phyloP scores from a whole-genome alignment of 1,140 invertebrate species.

The Bombus consobrinus region DNA sequence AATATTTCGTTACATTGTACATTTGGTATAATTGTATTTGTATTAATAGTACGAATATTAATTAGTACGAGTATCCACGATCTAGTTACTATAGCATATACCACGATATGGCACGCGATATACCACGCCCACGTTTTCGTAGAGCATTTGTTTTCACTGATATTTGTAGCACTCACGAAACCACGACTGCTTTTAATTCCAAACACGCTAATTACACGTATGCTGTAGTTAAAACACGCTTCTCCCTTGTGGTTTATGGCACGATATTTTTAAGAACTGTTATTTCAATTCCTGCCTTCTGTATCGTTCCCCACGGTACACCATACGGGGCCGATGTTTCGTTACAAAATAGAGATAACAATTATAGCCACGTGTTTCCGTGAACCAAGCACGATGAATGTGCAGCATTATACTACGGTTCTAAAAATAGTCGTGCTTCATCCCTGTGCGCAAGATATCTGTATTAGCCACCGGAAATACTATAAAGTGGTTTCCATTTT shows the following conservation, averaged over 20 bases:
- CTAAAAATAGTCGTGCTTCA: constrained; percentile 69
- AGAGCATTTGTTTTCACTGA: too few species aligned
- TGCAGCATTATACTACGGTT: constrained; percentile 53
- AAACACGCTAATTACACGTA: neutral
- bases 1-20: too few species aligned
- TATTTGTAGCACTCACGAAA: too few species aligned
- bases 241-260: neutral
- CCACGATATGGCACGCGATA: too few species aligned
- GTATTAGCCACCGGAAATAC: constrained; percentile 66
- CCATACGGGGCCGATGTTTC: constrained; percentile 8
- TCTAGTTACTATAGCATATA: too few species aligned
- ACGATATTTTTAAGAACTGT: constrained; percentile 1
- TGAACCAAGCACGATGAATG: constrained; percentile 52
- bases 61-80: too few species aligned
- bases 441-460: constrained; percentile 65
- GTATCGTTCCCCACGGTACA: neutral
- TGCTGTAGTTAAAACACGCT: neutral
- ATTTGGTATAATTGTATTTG: too few species aligned
- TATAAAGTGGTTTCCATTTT: constrained; percentile 66
- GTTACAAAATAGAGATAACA: constrained; percentile 42
- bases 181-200: neutral
- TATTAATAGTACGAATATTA: too few species aligned
- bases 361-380: constrained; percentile 50
- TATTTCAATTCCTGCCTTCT: neutral
- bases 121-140: too few species aligned